Evolutionary conservation across 2,113 vertebrate genomes (phyloP).

Genomic region (Megatriorchis doriae): DNA sequence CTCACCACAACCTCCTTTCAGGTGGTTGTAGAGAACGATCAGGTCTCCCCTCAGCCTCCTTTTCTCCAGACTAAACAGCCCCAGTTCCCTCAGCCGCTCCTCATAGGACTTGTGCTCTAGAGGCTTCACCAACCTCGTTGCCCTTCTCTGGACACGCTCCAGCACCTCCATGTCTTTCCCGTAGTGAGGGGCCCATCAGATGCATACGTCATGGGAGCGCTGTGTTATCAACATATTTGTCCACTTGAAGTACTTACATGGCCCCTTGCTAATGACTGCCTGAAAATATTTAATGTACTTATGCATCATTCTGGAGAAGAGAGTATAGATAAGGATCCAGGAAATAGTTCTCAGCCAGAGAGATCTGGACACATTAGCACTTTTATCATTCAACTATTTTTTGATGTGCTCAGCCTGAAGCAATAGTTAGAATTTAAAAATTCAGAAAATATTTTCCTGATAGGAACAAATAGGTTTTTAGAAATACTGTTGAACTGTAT

Average conservation of each 20-base stretch:
- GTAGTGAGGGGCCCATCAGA: no score
- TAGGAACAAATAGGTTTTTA: neutral
- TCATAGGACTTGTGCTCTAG: no score
- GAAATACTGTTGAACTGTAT: neutral
- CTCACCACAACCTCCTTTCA: no score
- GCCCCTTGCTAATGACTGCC: neutral
- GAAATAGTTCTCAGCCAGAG: neutral
- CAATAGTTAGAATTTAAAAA: neutral
- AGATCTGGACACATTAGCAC: neutral
- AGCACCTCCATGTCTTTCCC: no score
- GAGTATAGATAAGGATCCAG: neutral
- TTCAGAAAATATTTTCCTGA: no score
- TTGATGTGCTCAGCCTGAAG: neutral
- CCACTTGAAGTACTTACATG: neutral
- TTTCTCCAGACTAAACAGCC: no score
- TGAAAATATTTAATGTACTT: neutral
- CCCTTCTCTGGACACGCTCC: no score
- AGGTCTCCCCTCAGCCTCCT: no score
- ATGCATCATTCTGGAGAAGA: neutral
- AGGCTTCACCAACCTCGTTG: rapidly evolving
- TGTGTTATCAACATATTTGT: neutral
- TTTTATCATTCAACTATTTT: neutral
- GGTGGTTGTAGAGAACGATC: no score
- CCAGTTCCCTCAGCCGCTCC: no score
- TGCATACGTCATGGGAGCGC: neutral